Evolutionary conservation across 1,140 invertebrate genomes (phyloP).

Genomic region (Xylocopa sonorina): DNA sequence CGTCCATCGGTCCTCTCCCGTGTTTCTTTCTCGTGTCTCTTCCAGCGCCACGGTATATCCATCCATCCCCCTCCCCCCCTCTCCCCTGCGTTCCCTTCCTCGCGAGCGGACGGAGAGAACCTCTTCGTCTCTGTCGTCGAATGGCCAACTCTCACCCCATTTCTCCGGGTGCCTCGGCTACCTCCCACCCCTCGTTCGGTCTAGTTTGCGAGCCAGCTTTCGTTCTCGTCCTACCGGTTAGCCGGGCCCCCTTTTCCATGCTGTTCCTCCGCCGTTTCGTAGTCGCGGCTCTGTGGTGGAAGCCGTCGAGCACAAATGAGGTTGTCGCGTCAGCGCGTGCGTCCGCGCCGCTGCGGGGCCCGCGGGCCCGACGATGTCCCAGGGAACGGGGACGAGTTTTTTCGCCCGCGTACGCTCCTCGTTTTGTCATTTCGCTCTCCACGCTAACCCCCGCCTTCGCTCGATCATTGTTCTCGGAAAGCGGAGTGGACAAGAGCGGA

Average conservation of each 20-base stretch:
- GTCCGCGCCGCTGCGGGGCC: conserved; percentile 62
- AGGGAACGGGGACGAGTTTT: conserved; percentile 73
- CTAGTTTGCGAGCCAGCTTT: conserved; percentile 26
- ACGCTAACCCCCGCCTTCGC: conserved; percentile 20
- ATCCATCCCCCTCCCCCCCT: conserved; percentile 6
- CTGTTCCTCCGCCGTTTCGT: conserved; percentile 4
- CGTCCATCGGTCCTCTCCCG: conserved; percentile 65
- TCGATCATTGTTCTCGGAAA: conserved; percentile 56
- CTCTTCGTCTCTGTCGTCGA: not conserved
- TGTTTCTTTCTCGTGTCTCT: conserved; percentile 38
- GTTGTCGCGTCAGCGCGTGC: conserved; percentile 79
- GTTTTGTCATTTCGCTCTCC: conserved; percentile 66
- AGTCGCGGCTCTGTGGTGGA: conserved; percentile 59
- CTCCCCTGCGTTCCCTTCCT: not conserved
- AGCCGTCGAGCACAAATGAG: conserved; percentile 80
- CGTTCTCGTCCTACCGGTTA: conserved; percentile 47
- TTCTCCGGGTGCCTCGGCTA: too few species aligned
- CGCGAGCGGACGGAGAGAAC: not conserved
- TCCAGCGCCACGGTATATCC: too few species aligned
- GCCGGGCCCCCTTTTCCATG: conserved; percentile 33
- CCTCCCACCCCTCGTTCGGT: not conserved
- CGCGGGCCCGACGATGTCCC: conserved; percentile 53
- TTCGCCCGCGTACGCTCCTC: conserved; percentile 50
- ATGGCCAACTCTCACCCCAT: conserved; percentile 9
- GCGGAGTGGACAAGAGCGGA: conserved; percentile 14